Evolutionary conservation across 2,797 vertebrate genomes (phyloP).

Genomic region (Sebastes nivosus): DNA sequence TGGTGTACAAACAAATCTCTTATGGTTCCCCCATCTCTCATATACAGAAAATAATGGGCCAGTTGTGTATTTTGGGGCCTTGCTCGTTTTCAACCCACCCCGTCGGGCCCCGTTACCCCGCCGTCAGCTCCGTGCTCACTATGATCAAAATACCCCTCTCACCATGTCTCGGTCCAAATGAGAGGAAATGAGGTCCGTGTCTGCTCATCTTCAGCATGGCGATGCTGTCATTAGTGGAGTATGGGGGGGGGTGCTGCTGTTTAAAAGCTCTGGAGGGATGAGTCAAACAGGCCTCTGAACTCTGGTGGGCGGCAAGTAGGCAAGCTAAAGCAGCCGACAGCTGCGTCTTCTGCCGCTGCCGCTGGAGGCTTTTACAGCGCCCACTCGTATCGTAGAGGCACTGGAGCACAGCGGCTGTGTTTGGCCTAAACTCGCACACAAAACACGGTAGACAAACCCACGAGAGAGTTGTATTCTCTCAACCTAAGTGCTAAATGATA

Average conservation of each 20-base stretch:
- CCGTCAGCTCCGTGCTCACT: constrained; percentile 16
- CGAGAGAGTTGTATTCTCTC: background rate
- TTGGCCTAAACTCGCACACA: background rate
- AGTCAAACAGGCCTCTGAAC: constrained; percentile 76
- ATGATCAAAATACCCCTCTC: constrained; percentile 59
- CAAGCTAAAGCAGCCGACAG: constrained; percentile 44
- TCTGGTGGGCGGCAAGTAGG: constrained; percentile 65
- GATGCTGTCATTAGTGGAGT: constrained; percentile 70
- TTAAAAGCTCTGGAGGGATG: constrained; percentile 52
- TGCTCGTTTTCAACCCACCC: constrained; percentile 11
- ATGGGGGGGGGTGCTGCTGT: constrained; percentile 43
- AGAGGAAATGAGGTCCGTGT: constrained; percentile 65
- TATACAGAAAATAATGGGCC: constrained; percentile 16
- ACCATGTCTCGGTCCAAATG: constrained; percentile 53
- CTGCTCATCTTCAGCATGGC: constrained; percentile 55
- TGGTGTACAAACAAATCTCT: background rate
- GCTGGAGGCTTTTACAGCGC: constrained; percentile 44
- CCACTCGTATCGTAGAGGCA: constrained; percentile 30
- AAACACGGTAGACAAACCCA: background rate
- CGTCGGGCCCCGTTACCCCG: constrained; percentile 13
- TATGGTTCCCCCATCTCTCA: background rate
- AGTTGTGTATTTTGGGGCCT: constrained; percentile 7
- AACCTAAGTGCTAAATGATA: background rate
- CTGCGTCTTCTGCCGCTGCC: constrained; percentile 32
- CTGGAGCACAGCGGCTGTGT: constrained; percentile 6